These are phyloP conservation scores for Proterorhinus semilunaris DNA, from an alignment of 2,113 vertebrate genomes.

Conservation along the genomic window DNA sequence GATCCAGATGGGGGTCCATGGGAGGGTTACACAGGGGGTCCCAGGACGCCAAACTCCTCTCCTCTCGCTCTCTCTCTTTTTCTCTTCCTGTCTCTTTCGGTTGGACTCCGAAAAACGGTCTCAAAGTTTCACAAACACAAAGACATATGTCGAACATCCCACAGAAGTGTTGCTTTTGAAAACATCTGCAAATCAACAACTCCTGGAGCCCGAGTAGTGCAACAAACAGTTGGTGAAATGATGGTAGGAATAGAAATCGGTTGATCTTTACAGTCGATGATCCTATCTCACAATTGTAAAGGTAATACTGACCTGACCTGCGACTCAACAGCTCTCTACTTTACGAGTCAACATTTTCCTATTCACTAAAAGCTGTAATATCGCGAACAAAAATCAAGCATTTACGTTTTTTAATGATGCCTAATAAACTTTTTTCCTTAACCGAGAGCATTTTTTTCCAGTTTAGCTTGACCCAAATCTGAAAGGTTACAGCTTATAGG, in stretches of 20 bases:
- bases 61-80: neutral
- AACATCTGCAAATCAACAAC: conserved; percentile 41
- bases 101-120: conserved; percentile 23
- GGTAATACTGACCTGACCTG: no score
- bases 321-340: neutral
- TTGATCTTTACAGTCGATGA: neutral
- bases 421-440: no score
- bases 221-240: neutral
- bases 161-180: conserved; percentile 27
- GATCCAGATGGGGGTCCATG: conserved; percentile 70
- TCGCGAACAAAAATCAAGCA: neutral
- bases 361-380: neutral
- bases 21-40: conserved; percentile 37
- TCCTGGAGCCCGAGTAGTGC: conserved; percentile 9
- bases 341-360: neutral
- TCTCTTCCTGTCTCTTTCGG: conserved; percentile 16
- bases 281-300: neutral
- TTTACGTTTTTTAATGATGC: no score
- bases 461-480: no score
- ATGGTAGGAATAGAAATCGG: no score
- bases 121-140: conserved; percentile 44
- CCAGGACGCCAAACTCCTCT: conserved; percentile 21
- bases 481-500: no score
- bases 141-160: conserved; percentile 40
- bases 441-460: no score